These are phyloP conservation scores for Mylabris sibirica DNA, from an alignment of 2,888 invertebrate species.

Conservation along the genomic window DNA sequence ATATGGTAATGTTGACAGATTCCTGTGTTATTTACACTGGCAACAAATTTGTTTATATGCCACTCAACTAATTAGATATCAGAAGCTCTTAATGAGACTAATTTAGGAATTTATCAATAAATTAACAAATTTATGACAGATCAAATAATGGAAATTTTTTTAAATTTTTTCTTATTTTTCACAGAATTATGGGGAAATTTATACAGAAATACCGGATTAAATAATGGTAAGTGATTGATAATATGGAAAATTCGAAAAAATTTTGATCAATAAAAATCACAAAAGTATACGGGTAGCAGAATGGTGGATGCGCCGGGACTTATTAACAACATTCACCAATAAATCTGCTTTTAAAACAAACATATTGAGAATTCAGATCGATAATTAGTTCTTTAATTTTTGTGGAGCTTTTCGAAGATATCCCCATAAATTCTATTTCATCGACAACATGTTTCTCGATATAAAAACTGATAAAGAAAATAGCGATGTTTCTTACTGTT, in stretches of 20 bases:
- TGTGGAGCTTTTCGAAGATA: no score
- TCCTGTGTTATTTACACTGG: not conserved
- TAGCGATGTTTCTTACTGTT: no score
- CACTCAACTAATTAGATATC: conserved; percentile 5
- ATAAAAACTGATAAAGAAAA: no score
- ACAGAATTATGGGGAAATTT: not conserved
- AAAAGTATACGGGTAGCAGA: not conserved
- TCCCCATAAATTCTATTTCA: no score
- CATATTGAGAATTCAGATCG: no score
- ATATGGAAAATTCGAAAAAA: no score
- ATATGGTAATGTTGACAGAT: not conserved
- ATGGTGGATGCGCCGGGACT: not conserved
- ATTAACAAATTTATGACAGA: not conserved
- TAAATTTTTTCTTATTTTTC: not conserved
- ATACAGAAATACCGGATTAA: not conserved
- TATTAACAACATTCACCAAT: no score
- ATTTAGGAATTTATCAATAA: not conserved
- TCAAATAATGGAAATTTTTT: not conserved
- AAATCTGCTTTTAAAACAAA: no score
- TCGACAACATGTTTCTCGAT: no score
- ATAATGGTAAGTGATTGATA: not conserved
- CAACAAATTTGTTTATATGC: not conserved
- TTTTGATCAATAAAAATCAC: not conserved
- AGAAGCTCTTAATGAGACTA: not conserved
- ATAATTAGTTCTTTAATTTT: no score